Conservation (phyloP, 2,113 vertebrate genomes). For the Pteruthius melanotis region DNA sequence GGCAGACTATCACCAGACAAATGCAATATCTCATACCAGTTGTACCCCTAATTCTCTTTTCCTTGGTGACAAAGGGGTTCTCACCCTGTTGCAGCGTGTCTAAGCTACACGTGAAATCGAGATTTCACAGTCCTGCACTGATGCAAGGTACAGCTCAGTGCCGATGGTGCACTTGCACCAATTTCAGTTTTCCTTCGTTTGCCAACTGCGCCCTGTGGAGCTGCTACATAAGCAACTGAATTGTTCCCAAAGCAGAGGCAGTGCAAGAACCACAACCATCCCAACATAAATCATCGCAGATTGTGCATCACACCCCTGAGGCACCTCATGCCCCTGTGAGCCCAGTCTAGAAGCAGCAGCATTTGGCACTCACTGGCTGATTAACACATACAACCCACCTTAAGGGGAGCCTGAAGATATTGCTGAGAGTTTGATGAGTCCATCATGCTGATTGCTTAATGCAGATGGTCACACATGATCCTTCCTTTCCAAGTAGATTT, state of each 20-base stretch:
- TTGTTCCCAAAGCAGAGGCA: not conserved
- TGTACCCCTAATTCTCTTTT: not conserved
- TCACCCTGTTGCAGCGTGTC: not conserved
- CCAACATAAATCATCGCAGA: not conserved
- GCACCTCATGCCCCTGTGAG: not conserved
- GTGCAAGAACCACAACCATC: not conserved
- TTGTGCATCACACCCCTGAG: not conserved
- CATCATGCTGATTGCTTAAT: not conserved
- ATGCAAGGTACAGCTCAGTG: not conserved
- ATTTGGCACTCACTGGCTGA: not conserved
- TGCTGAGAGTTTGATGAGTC: not conserved
- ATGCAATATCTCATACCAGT: not conserved
- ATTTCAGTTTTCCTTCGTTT: not conserved
- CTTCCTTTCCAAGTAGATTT: not conserved
- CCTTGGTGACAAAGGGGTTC: not conserved
- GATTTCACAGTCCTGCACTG: constrained; percentile 14
- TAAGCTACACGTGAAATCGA: not conserved
- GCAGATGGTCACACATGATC: not conserved
- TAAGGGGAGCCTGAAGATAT: not conserved
- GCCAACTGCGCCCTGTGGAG: not conserved
- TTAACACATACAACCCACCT: not conserved
- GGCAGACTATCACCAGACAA: not conserved
- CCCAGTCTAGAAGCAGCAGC: not conserved
- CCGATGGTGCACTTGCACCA: not conserved
- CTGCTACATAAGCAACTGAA: not conserved